These are phyloP conservation scores for Grallaria varia DNA, from an alignment of 2,113 vertebrate genomes.

Conservation along the genomic window DNA sequence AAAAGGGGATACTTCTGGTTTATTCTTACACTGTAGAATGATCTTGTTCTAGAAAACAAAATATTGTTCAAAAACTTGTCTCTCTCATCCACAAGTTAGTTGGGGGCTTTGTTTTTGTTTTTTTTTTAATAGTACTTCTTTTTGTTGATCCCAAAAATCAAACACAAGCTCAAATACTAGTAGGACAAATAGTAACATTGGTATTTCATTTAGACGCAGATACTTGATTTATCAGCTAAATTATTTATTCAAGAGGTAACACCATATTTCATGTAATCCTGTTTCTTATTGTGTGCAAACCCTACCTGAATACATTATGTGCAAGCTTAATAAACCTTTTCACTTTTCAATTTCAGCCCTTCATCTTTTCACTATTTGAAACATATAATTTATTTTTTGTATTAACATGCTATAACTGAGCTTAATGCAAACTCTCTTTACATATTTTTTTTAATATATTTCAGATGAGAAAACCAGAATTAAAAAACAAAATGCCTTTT, in stretches of 20 bases:
- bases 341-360: not conserved
- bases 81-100: not conserved
- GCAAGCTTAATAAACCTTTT: not conserved
- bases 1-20: rapidly evolving
- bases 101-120: too few species aligned
- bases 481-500: not conserved
- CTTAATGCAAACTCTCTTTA: not conserved
- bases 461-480: not conserved
- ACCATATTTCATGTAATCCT: not conserved
- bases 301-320: not conserved
- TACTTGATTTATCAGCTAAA: not conserved
- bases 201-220: not conserved
- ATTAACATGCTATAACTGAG: not conserved
- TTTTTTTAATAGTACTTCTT: not conserved
- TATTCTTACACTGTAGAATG: not conserved
- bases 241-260: not conserved
- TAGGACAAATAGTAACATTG: not conserved
- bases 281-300: not conserved
- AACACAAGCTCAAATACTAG: not conserved
- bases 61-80: not conserved
- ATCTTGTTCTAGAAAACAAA: not conserved
- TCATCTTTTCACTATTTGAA: not conserved
- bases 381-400: not conserved
- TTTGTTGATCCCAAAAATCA: not conserved
- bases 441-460: not conserved